A percentile compares a stretch with the other conserved stretches of the same genome.
These are phyloP conservation scores for Orthonyx spaldingii DNA, from an alignment of 2,113 vertebrate species.

Conservation along the genomic window DNA sequence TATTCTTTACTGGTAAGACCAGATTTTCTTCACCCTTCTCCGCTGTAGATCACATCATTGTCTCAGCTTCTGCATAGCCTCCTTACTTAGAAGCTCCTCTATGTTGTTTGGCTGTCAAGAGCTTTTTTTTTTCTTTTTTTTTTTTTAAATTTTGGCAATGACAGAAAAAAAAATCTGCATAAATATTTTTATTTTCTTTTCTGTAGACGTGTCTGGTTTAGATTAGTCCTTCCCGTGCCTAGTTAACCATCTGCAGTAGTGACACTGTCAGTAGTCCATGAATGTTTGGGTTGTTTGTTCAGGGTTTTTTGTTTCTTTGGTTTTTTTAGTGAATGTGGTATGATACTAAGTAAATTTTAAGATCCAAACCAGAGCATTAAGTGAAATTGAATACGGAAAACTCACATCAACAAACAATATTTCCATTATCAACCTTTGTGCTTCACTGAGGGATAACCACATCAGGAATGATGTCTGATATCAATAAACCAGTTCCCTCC, in stretches of 20 bases:
- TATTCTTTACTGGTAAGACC: constrained; percentile 93
- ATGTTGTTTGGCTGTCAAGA: constrained; percentile 10
- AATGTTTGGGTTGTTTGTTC: not conserved
- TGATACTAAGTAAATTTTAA: constrained; percentile 58
- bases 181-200: not conserved
- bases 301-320: not conserved
- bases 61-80: not conserved
- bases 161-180: not conserved
- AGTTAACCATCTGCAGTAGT: constrained; percentile 9
- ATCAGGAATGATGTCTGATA: not conserved
- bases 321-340: not conserved
- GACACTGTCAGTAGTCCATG: not conserved
- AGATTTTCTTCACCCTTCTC: constrained; percentile 48
- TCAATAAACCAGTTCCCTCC: not conserved
- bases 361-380: constrained; percentile 54
- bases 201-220: not conserved
- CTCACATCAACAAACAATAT: not conserved
- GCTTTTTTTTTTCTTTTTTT: not conserved
- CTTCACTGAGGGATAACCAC: not conserved
- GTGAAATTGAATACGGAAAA: not conserved
- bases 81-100: constrained; percentile 26
- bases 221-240: constrained; percentile 13
- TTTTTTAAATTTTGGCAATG: not conserved
- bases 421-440: not conserved
- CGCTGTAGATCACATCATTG: not conserved